phyloP scores from a whole-genome alignment of 2,888 invertebrate species.

The Meghimatium bilineatum region DNA sequence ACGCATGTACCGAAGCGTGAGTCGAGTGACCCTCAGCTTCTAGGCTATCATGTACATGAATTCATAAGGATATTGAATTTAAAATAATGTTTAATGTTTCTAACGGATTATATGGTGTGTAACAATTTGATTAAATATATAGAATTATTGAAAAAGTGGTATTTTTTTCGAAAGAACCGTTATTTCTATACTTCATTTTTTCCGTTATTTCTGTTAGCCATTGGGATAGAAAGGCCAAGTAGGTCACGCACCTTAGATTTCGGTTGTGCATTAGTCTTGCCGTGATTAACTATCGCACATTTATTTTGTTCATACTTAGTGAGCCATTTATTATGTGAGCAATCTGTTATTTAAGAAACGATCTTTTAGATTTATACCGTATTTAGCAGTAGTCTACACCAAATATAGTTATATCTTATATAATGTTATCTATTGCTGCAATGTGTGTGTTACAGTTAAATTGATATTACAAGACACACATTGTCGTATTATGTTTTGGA shows the following conservation, averaged over 20 bases:
- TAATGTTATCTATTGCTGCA: too few relatives aligned
- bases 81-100: constrained; percentile 33
- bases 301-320: background rate
- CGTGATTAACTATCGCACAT: background rate
- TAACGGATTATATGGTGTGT: constrained; percentile 40
- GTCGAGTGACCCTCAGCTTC: constrained; percentile 30
- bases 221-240: background rate
- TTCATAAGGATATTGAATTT: constrained; percentile 32
- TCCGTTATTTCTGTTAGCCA: background rate
- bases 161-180: background rate
- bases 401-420: too few relatives aligned
- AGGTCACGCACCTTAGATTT: constrained; percentile 16
- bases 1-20: constrained; percentile 36
- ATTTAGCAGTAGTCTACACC: too few relatives aligned
- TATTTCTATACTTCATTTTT: background rate
- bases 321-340: background rate
- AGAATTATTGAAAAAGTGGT: background rate
- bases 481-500: too few relatives aligned
- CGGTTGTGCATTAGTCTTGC: background rate
- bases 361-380: too few relatives aligned
- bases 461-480: too few relatives aligned
- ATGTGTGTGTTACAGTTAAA: too few relatives aligned
- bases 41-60: constrained; percentile 30
- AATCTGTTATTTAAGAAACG: background rate
- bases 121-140: background rate